Conservation (phyloP, 2,797 vertebrate species). For the Halcyon leucocephala region DNA sequence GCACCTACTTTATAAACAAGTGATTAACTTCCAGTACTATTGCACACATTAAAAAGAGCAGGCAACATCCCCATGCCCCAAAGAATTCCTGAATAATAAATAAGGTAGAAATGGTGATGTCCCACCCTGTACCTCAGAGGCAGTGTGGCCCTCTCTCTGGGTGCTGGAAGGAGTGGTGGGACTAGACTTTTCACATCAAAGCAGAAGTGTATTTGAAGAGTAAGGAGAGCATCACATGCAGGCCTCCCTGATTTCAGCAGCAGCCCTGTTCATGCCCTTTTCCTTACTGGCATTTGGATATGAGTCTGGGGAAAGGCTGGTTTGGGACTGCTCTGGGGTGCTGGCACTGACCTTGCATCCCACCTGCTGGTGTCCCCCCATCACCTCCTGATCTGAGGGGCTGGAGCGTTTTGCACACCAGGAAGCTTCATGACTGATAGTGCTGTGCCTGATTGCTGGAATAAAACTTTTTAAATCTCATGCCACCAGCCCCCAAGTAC, state of each 20-base stretch:
- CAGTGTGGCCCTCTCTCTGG: no score
- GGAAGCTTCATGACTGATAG: no score
- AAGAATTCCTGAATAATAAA: neutral
- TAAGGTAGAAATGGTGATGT: neutral
- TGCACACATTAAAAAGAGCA: neutral
- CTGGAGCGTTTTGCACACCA: no score
- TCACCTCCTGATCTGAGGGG: no score
- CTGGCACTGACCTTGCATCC: no score
- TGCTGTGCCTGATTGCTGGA: no score
- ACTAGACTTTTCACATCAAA: neutral
- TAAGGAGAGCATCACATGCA: neutral
- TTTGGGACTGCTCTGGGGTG: no score
- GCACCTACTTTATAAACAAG: neutral
- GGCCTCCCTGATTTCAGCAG: neutral
- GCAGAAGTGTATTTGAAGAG: neutral
- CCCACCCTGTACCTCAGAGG: neutral
- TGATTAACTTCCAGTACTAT: fast-evolving
- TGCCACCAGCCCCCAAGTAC: neutral
- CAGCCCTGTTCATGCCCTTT: no score
- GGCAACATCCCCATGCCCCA: neutral
- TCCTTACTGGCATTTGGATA: no score
- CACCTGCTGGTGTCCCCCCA: no score
- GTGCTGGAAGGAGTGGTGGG: neutral
- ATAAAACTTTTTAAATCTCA: neutral
- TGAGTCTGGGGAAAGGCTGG: no score